A percentile compares a stretch with the other conserved stretches of the same genome.
phyloP scores from a whole-genome alignment of 1,140 invertebrate species.

The Caenorhabditis brenneri region DNA sequence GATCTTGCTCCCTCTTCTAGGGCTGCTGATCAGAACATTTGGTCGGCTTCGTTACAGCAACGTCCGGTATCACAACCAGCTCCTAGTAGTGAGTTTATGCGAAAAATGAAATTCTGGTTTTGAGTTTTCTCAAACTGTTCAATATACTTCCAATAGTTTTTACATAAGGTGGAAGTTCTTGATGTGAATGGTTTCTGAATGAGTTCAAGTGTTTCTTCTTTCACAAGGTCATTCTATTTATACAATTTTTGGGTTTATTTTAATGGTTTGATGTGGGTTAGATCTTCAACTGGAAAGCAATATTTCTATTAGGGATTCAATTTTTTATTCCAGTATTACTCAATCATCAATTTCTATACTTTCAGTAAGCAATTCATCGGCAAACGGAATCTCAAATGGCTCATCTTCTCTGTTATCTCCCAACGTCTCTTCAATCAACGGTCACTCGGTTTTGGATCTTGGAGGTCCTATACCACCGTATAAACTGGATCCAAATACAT shows the following conservation, averaged over 20 bases:
- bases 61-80: constrained; percentile 43
- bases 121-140: too few relatives aligned
- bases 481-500: constrained; percentile 43
- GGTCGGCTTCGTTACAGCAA: constrained; percentile 45
- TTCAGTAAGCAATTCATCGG: constrained; percentile 23
- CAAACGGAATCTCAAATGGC: constrained; percentile 36
- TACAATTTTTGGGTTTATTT: not conserved
- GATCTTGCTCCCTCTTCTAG: constrained; percentile 30
- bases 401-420: not conserved
- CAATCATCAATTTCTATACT: not conserved
- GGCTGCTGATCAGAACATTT: constrained; percentile 44
- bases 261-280: not conserved
- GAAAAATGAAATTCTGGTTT: not conserved
- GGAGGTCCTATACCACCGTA: constrained; percentile 37
- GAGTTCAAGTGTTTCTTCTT: not conserved
- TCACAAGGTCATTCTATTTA: not conserved
- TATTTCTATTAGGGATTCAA: too few relatives aligned
- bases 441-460: constrained; percentile 23
- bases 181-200: too few relatives aligned
- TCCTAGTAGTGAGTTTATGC: not conserved
- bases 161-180: too few relatives aligned
- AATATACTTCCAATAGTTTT: not conserved
- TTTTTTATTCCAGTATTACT: too few relatives aligned
- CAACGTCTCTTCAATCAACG: not conserved
- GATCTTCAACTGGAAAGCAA: not conserved